A percentile compares a stretch with the other conserved stretches of the same genome.
Evolutionary conservation across 2,113 vertebrate species (phyloP).

Genomic region (Macaca nemestrina): DNA sequence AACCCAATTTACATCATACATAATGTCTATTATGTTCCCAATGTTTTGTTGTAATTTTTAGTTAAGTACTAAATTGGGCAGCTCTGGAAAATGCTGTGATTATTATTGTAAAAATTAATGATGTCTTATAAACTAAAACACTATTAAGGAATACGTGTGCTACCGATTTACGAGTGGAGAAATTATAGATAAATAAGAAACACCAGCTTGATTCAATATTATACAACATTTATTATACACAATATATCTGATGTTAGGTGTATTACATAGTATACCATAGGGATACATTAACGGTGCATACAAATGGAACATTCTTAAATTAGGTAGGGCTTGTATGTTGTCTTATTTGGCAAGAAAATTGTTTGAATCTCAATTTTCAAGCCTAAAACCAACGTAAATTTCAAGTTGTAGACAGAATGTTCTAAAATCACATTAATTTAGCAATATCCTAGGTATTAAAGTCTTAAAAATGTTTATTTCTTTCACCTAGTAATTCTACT

Average conservation of each 20-base stretch:
- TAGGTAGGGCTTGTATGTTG: neutral
- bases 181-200: neutral
- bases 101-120: neutral
- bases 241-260: neutral
- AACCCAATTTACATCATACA: neutral
- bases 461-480: neutral
- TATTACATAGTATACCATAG: neutral
- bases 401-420: neutral
- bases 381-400: constrained; percentile 20
- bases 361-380: constrained; percentile 11
- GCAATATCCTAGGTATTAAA: neutral
- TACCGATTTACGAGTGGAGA: neutral
- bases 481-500: neutral
- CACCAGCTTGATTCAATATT: neutral
- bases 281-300: neutral
- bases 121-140: constrained; percentile 19
- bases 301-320: neutral
- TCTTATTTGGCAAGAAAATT: neutral
- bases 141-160: neutral
- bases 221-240: neutral
- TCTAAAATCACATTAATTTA: neutral
- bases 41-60: neutral
- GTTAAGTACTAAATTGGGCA: neutral
- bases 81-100: constrained; percentile 31
- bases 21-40: neutral